Evolutionary conservation across 2,888 invertebrate genomes (phyloP).

Genomic region (Megalurothrips usitatus): DNA sequence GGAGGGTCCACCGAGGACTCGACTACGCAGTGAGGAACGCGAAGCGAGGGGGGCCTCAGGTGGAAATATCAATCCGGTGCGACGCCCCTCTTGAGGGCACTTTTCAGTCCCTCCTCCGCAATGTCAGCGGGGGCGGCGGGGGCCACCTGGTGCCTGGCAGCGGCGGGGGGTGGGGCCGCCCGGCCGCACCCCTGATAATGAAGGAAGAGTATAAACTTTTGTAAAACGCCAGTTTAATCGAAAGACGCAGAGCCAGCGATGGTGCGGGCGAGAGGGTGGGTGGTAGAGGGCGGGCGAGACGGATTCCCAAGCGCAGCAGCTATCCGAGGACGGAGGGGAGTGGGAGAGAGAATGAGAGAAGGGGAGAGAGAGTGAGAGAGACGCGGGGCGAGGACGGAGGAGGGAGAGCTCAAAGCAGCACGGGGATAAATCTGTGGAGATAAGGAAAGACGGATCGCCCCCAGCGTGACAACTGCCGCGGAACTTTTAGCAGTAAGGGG

Average conservation of each 20-base stretch:
- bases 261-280: no score
- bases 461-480: slow-evolving; percentile 18
- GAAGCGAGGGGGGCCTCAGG: no score
- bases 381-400: not conserved
- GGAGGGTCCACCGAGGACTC: no score
- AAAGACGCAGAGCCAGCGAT: not conserved
- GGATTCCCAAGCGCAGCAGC: not conserved
- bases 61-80: no score
- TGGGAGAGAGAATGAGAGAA: not conserved
- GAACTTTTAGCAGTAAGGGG: slow-evolving; percentile 24
- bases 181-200: slow-evolving; percentile 9
- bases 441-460: slow-evolving; percentile 19
- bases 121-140: no score
- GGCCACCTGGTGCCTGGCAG: no score
- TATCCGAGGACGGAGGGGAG: not conserved
- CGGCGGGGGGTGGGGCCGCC: not conserved
- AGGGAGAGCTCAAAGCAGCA: slow-evolving; percentile 2
- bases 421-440: slow-evolving; percentile 9
- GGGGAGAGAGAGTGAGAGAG: not conserved
- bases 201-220: slow-evolving; percentile 18
- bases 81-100: no score
- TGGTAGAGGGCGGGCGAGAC: not conserved
- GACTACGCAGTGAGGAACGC: no score
- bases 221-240: slow-evolving; percentile 17
- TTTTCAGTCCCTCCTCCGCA: no score